A percentile compares a stretch with the other conserved stretches of the same genome.
phyloP scores from a whole-genome alignment of 2,113 vertebrate species.

The Petroica traversi region DNA sequence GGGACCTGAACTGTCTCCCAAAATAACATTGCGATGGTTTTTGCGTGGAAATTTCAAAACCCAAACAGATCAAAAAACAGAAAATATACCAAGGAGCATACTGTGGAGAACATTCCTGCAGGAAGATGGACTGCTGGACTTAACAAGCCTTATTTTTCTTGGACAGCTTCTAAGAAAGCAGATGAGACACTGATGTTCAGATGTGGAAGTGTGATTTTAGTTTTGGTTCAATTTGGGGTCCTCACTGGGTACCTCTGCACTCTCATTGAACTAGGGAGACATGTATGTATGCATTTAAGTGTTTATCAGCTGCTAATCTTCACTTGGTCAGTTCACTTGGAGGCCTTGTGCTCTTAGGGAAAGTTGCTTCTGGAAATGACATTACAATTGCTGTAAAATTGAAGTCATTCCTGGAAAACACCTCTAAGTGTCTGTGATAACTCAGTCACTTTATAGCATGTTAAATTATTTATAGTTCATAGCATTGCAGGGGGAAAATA shows the following conservation, averaged over 20 bases:
- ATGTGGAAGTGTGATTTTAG: background rate
- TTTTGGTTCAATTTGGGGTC: background rate
- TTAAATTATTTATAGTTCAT: slow-evolving; percentile 6
- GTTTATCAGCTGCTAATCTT: background rate
- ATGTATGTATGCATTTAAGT: background rate
- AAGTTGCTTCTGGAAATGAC: background rate
- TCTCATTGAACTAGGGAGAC: background rate
- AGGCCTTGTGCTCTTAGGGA: background rate
- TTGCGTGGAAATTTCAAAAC: background rate
- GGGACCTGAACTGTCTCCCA: background rate
- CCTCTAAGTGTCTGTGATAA: background rate
- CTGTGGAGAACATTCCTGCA: background rate
- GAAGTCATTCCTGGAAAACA: background rate
- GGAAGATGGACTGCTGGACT: background rate
- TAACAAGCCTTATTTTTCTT: background rate
- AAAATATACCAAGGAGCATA: background rate
- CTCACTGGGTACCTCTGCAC: background rate
- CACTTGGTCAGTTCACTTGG: background rate
- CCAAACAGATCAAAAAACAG: background rate
- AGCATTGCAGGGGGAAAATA: background rate
- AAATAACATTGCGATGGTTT: background rate
- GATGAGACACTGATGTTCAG: background rate
- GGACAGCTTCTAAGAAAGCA: background rate
- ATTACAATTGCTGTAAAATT: background rate
- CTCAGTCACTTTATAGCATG: background rate